phyloP scores from a whole-genome alignment of 2,888 invertebrate species.

The Apantesis nais region DNA sequence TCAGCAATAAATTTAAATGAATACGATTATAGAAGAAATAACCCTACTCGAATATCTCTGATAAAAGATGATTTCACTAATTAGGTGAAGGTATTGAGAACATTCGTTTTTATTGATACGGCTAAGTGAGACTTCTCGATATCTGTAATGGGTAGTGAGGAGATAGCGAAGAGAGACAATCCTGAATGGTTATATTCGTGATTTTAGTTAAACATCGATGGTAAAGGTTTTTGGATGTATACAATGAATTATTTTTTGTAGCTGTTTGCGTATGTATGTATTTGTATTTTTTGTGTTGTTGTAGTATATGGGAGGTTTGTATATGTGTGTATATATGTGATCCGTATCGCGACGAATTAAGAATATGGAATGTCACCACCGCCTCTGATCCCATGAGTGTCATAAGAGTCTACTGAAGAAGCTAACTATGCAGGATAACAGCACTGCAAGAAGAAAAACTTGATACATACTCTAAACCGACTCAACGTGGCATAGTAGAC shows the following conservation, averaged over 20 bases:
- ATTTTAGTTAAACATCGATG: not conserved
- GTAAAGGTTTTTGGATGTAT: not conserved
- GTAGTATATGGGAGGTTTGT: too few relatives aligned
- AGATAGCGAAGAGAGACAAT: slow-evolving; percentile 25
- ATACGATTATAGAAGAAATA: slow-evolving; percentile 41
- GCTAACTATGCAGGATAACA: too few relatives aligned
- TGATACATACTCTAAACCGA: too few relatives aligned
- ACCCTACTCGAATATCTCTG: slow-evolving; percentile 32
- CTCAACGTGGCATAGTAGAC: too few relatives aligned
- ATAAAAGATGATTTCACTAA: slow-evolving; percentile 39
- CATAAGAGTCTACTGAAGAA: too few relatives aligned
- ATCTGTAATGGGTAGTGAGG: slow-evolving; percentile 14
- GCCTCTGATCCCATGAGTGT: too few relatives aligned
- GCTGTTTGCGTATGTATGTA: too few relatives aligned
- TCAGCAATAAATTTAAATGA: slow-evolving; percentile 53
- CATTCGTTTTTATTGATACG: slow-evolving; percentile 41
- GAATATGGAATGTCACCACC: too few relatives aligned
- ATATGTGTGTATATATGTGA: too few relatives aligned
- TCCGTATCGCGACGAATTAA: too few relatives aligned
- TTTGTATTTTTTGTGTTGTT: too few relatives aligned
- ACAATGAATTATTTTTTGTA: not conserved
- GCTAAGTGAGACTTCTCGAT: slow-evolving; percentile 24
- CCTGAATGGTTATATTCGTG: slow-evolving; percentile 15
- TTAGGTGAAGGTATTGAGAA: slow-evolving; percentile 40
- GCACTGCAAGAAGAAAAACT: too few relatives aligned